Base-by-base conservation (phyloP, 2,888 invertebrate species). In the Drosophila kuntzei region DNA sequence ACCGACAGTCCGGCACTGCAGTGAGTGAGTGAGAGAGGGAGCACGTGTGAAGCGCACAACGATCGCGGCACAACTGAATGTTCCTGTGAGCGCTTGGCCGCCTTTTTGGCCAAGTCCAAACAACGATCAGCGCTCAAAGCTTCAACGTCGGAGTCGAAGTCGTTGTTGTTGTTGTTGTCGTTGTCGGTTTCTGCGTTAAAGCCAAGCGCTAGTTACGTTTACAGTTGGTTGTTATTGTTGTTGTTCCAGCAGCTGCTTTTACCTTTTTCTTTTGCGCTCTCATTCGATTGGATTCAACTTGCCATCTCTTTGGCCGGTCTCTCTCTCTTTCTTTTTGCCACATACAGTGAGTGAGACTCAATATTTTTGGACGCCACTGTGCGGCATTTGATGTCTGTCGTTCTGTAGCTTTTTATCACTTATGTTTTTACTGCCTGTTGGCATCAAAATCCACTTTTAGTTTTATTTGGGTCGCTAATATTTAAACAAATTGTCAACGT, bases 51-150 rank as follows among this genome's bases (percentile, higher is more conserved):
- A 90, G 89, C 89, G 86, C 80, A 80, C 89, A 89, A 89, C 87
- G 90, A 89, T 90, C 91, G 90, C 90, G 90, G 82, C 87, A 87
- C 87, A 90, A 92, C 92, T 92, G 91, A 91, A 81, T 88, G 79
- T 88, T 89, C 73, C 80, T 87, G 77, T 69, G 79, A 84, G 73
- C 71, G 67, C 80, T 80, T 86, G 86, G 84, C 87, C 84, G 82
- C 90, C 82, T 90, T 91, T 81, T 90, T 89, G 90, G 90, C 87
- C 79, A 87, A 80, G 46, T 62, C 62, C 49, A 70, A 79, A 39
- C 46, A 58, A 6, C 58, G 65, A 76, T 69, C 62, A 39, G 9
- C 36, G 50, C 32, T 51, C 51, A 27, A 18, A 22, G 59, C 36
- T 3, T 27, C 60, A 18, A 14, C 41, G 34, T 41, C 43, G 14